These are phyloP conservation scores for Mesitornis unicolor DNA, from an alignment of 2,113 vertebrate species.

Conservation along the genomic window DNA sequence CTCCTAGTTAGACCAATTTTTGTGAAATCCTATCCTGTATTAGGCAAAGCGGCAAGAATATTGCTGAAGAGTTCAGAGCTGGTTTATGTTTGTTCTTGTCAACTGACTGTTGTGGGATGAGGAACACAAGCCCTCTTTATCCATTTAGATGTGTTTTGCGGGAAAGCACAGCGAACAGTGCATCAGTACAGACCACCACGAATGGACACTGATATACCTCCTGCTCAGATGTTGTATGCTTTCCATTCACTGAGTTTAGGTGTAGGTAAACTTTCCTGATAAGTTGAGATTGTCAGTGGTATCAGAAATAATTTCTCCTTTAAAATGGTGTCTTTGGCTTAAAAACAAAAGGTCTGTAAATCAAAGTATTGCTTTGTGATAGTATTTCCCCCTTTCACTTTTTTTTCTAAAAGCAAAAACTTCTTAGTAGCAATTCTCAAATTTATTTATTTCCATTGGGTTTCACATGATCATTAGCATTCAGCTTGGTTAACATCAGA, in stretches of 20 bases:
- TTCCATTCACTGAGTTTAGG: background rate
- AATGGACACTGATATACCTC: background rate
- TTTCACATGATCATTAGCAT: background rate
- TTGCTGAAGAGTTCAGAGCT: background rate
- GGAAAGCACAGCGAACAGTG: background rate
- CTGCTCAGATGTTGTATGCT: background rate
- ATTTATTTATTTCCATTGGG: background rate
- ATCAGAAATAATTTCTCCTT: background rate
- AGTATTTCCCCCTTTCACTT: accelerated
- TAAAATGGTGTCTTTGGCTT: background rate
- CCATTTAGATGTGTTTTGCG: background rate
- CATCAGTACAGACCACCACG: background rate
- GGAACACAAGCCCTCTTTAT: background rate
- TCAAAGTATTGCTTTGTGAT: background rate
- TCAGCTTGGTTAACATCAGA: background rate
- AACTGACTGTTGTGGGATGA: background rate
- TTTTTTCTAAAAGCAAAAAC: background rate
- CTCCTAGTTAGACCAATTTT: constrained; percentile 35
- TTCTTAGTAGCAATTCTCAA: background rate
- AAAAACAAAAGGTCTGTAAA: background rate
- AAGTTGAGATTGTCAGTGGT: background rate
- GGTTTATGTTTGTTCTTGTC: background rate
- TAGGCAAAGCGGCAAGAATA: accelerated
- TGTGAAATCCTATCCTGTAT: constrained; percentile 36
- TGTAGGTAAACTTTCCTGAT: background rate